Evolutionary conservation across 2,113 vertebrate species (phyloP).

Genomic region (Mesoclemmys tuberculata): DNA sequence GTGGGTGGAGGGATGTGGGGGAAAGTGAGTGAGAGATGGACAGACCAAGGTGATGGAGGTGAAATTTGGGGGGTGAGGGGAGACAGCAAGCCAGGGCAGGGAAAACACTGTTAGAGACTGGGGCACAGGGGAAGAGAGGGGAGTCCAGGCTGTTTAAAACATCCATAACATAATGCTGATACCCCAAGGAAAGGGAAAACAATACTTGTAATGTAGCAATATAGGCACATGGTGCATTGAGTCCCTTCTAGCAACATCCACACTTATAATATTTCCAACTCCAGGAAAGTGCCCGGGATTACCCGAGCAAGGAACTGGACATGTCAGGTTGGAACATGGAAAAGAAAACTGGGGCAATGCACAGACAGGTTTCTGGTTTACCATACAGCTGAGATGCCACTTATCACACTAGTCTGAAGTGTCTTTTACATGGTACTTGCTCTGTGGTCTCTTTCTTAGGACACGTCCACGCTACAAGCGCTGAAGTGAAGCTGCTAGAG

Average conservation of each 20-base stretch:
- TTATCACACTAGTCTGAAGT: background rate
- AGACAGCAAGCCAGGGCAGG: too few species aligned
- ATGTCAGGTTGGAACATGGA: too few species aligned
- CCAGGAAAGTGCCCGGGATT: background rate
- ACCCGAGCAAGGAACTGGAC: too few species aligned
- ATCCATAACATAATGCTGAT: background rate
- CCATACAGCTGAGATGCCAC: background rate
- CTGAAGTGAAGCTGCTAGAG: background rate
- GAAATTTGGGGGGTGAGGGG: too few species aligned
- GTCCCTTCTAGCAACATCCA: too few species aligned
- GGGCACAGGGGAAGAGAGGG: background rate
- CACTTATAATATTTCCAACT: too few species aligned
- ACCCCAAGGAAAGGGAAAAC: background rate
- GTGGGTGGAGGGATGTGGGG: too few species aligned
- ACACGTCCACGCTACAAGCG: background rate
- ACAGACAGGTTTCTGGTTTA: background rate
- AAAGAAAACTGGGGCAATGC: too few species aligned
- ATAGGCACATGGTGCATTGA: too few species aligned
- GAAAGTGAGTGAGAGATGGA: background rate
- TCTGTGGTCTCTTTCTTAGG: too few species aligned
- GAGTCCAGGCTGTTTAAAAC: background rate
- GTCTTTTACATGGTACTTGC: background rate
- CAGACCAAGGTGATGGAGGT: background rate
- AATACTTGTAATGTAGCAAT: background rate
- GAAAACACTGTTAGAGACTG: background rate